Evolutionary conservation across 1,140 invertebrate genomes (phyloP).

Genomic region (Drosophila rhopaloa): DNA sequence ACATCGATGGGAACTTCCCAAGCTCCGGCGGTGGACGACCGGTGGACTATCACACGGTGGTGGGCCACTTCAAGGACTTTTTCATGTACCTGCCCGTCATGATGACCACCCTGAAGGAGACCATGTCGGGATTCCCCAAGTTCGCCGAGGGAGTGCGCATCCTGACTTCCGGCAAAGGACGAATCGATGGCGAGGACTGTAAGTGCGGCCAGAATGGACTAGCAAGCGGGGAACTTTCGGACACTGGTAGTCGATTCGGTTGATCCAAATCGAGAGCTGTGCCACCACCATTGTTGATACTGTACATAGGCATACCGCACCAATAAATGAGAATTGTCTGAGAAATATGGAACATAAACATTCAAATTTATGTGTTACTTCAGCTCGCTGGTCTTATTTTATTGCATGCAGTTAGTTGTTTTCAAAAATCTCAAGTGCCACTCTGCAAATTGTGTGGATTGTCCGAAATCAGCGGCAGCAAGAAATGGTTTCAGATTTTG

Average conservation of each 20-base stretch:
- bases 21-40: conserved; percentile 23
- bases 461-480: not conserved
- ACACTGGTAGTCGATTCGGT: conserved; percentile 59
- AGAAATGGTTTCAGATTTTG: not conserved
- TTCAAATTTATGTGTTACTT: not conserved
- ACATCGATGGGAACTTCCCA: conserved; percentile 50
- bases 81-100: conserved; percentile 82
- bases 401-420: not conserved
- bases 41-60: conserved; percentile 73
- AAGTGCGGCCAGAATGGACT: conserved; percentile 65
- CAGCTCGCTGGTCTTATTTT: not conserved
- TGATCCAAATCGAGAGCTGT: conserved; percentile 7
- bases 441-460: not conserved
- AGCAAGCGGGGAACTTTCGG: conserved; percentile 55
- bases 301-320: conserved; percentile 36
- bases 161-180: conserved; percentile 61
- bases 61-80: conserved; percentile 80
- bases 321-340: conserved; percentile 7
- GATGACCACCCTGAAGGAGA: conserved; percentile 79
- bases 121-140: conserved; percentile 79
- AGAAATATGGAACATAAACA: too few relatives aligned
- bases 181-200: conserved; percentile 66
- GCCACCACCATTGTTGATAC: conserved; percentile 8
- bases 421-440: not conserved
- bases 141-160: conserved; percentile 78